Evolutionary conservation across 2,797 vertebrate genomes (phyloP), one percentile per base, ranked within the genome.

Genomic region (Mus caroli): DNA sequence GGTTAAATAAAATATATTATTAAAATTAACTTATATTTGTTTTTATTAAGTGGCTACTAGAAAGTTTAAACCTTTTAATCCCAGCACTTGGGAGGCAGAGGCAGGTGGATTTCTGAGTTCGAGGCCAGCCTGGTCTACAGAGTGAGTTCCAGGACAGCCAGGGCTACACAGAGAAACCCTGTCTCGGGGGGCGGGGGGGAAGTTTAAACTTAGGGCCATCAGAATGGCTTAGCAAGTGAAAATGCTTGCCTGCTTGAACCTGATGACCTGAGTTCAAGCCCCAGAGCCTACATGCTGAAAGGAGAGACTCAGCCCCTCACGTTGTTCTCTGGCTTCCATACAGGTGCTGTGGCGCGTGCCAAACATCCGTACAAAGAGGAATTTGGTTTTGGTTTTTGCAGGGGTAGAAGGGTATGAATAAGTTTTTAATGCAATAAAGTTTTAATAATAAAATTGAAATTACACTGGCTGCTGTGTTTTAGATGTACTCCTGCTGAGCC

Each of bases 1-100:
- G 46, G 71, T 95, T 96, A 94, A 97, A 97, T 97, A 97, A 97
- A 97, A 94, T 89, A 92, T 92, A 94, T 97, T 96, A 96, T 90
- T 96, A 95, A 97, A 96, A 94, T 89, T 87, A 79, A 84, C 46
- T 28, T 67, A 19, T 80, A 40, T 54, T 73, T 85, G 31, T 79
- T 78, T 86, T 90, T 92, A 88, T 62, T 12, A 94, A 37, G 9
- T 67, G 46, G 14, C 62, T 90, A 56, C 62, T 76, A 80, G 79
- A 83, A 94, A 40, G 85, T 56, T 64, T 78, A 34, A 71, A 83
- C 46, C 46, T 46, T 46, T 46, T 46, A 46, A 46, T 46, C 46
- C 46, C 46, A 46, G 46, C 46, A 46, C 46, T 46, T 46, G 46
- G 46, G 46, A 46, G 46, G 46, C 46, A 46, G 46, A 46, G 46